A percentile compares a stretch with the other conserved stretches of the same genome.
These are phyloP conservation scores for Biston betularia DNA, from an alignment of 2,888 invertebrate genomes.

Conservation along the genomic window DNA sequence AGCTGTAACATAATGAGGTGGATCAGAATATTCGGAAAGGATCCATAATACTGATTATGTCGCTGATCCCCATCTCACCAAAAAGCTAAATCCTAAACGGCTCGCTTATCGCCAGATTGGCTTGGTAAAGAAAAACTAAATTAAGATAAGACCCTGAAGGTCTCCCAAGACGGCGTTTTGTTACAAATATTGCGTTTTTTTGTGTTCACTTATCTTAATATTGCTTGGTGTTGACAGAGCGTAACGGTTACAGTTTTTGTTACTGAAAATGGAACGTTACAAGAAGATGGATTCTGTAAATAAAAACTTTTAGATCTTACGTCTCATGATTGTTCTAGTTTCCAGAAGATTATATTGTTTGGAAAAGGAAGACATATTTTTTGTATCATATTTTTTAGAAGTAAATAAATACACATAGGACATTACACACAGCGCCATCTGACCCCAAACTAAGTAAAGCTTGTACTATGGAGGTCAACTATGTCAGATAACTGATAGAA, in stretches of 20 bases:
- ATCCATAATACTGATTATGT: background rate
- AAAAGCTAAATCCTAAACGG: constrained; percentile 36
- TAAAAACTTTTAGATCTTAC: background rate
- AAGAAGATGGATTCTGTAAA: constrained; percentile 22
- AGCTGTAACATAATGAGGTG: background rate
- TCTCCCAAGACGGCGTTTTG: constrained; percentile 32
- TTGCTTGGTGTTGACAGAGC: constrained; percentile 33
- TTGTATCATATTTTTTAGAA: background rate
- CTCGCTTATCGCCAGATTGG: constrained; percentile 42
- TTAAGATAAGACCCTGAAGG: constrained; percentile 44
- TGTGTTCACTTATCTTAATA: constrained; percentile 32
- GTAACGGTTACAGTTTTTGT: constrained; percentile 14
- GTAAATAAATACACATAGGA: too few relatives aligned
- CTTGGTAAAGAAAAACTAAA: constrained; percentile 43
- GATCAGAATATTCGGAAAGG: background rate
- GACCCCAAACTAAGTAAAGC: too few relatives aligned
- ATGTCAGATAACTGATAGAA: too few relatives aligned
- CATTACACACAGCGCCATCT: too few relatives aligned
- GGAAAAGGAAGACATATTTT: too few relatives aligned
- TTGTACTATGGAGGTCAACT: too few relatives aligned
- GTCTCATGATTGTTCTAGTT: background rate
- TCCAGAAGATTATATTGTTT: too few relatives aligned
- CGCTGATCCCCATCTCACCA: constrained; percentile 1
- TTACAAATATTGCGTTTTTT: constrained; percentile 36
- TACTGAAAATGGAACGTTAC: constrained; percentile 13